These are phyloP conservation scores for Glaucidium brasilianum DNA, from an alignment of 2,113 vertebrate genomes.

Conservation along the genomic window DNA sequence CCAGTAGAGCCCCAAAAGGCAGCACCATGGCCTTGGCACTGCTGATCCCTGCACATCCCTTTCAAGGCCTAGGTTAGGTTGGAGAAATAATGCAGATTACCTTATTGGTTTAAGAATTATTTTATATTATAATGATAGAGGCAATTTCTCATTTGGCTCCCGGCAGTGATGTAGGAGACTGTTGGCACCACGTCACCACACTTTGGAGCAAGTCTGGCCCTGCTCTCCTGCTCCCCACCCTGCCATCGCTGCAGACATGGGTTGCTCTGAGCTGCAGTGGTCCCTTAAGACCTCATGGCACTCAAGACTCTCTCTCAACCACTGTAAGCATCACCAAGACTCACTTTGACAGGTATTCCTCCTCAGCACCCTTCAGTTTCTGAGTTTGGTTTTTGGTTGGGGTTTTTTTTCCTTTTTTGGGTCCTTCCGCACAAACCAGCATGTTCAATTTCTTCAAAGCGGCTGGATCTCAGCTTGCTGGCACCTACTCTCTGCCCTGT, in stretches of 20 bases:
- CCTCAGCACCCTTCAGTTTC: neutral
- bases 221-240: neutral
- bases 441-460: accelerated
- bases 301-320: neutral
- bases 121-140: neutral
- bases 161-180: neutral
- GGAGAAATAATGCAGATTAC: neutral
- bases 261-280: neutral
- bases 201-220: neutral
- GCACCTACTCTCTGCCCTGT: too few species aligned
- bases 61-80: neutral
- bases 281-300: neutral
- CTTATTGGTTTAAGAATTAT: neutral
- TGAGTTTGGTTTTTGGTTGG: neutral
- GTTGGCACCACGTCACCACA: neutral
- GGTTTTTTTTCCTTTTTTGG: neutral
- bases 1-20: neutral
- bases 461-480: neutral
- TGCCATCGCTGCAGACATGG: accelerated
- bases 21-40: neutral
- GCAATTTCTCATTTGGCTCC: neutral
- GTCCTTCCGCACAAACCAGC: neutral
- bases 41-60: neutral
- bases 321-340: neutral
- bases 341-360: neutral